Evolutionary conservation across 1,140 invertebrate species (phyloP), one percentile per base, ranked within the genome.

Genomic region (Drosophila ananassae): DNA sequence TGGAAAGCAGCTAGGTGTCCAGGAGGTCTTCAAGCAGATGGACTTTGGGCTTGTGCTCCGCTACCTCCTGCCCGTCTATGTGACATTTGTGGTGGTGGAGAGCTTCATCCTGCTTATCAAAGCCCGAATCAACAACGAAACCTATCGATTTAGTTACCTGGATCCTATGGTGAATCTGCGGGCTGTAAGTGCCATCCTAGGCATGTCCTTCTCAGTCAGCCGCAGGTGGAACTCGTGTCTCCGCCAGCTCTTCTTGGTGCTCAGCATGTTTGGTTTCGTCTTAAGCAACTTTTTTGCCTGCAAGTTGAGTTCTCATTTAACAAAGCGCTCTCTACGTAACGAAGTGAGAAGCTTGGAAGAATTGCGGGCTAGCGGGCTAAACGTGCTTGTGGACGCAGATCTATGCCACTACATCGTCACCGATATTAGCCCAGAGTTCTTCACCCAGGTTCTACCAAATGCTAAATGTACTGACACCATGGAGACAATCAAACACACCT

Each of bases 251-350:
- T 34, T 81, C 1, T 41, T 77, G 25, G 10, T 58, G 1, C 76
- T 81, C 30, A 61, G 58, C 21, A 6, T 80, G 7, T 80, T 80
- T 24, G 68, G 79, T 1, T 8, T 81, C 37, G 51, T 81, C 2
- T 50, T 73, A 2, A 61, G 39, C 37, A 53, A 60, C 24, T 73
- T 61, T 7, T 73, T 80, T 30, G 48, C 56, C 32, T 71, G 73
- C 41, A 81, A 80, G 37, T 7, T 81, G 7, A 80, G 79, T 32
- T 32, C 77, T 1, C 30, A 77, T 2, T 48, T 81, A 0, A 81
- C 68, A 2, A 64, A 68, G 1, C 37, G 46, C n/a, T 53, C 78
- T 0, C 22, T 30, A 0, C 4, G 50, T 0, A 13, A 25, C 2
- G 30, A 50, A 1, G 46, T 80, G 1, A 21, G 57, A 2, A 80